Evolutionary conservation across 2,888 invertebrate species (phyloP).

Genomic region (Eurytoma adleriae): DNA sequence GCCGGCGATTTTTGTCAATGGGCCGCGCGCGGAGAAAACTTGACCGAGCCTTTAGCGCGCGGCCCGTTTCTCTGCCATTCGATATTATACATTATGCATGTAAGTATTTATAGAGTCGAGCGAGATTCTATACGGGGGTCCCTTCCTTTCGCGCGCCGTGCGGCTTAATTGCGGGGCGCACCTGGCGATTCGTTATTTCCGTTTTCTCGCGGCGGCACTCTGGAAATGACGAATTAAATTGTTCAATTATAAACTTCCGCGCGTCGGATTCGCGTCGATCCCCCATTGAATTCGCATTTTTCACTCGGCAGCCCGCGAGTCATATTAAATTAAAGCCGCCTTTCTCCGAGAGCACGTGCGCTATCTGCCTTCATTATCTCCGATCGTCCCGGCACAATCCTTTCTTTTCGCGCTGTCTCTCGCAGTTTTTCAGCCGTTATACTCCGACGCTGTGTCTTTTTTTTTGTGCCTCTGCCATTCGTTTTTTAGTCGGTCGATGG

Average conservation of each 20-base stretch:
- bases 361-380: constrained; percentile 47
- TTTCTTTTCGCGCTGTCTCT: constrained; percentile 43
- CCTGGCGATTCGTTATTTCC: not conserved
- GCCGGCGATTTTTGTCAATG: constrained; percentile 6
- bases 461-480: not conserved
- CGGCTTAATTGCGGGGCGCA: not conserved
- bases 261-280: not conserved
- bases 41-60: no score
- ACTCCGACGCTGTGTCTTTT: not conserved
- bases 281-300: constrained; percentile 29
- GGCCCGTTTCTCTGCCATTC: not conserved
- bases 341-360: constrained; percentile 34
- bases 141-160: constrained; percentile 4
- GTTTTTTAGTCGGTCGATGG: no score
- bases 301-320: constrained; percentile 13
- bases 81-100: not conserved
- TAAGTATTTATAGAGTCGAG: no score
- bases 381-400: constrained; percentile 20
- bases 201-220: constrained; percentile 3
- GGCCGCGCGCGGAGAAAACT: constrained; percentile 11
- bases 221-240: constrained; percentile 12
- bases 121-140: not conserved
- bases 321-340: constrained; percentile 49
- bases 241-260: constrained; percentile 24
- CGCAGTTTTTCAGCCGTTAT: not conserved